Base-by-base conservation (phyloP, 2,888 invertebrate species). In the Proisotoma minuta region DNA sequence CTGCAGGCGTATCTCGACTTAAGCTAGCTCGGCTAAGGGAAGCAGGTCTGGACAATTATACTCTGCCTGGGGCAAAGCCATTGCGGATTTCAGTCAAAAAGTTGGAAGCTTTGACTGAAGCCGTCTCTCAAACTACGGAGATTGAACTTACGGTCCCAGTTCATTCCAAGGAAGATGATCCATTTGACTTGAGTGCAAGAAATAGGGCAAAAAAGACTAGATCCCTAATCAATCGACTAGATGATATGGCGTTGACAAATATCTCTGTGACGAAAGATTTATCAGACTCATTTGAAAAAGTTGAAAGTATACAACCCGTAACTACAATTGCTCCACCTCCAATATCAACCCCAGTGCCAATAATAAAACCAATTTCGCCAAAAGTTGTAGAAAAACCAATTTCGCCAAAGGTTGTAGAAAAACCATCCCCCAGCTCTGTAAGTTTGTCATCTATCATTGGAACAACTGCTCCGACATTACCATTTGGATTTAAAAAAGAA, bases 1-100 rank as follows among this genome's bases (percentile, higher is more conserved):
- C 63, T 12, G 60, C 62, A 28, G 67, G 67, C 12, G 62, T 67
- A n/a, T 56, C 61, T 49, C 50, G 34, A 10, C 62, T 67, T 0
- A 67, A 62, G 12, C 43, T 67, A 20, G 48, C 64, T 20, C 27
- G 47, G 4, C 62, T 57, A 8, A 62, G 60, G 51, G 62, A 62
- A 10, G 34, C 34, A 8, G 34, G 34, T 10, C 8, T 34, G 8
- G n/a, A n/a, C n/a, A n/a, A n/a, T n/a, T n/a, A n/a, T n/a, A n/a
- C n/a, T n/a, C 28, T 39, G 15, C 8, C 8, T 10, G 34, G 34
- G 34, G 34, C 8, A 34, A 64, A 61, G 20, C 64, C 64, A 18
- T 28, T 64, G 8, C 56, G 47, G 29, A 40, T 64, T 29, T 29
- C 64, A 0, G 60, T 57, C 22, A 64, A 53, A 26, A 64, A 64